Evolutionary conservation across 1,140 invertebrate species (phyloP).

Genomic region (Caenorhabditis inopinata): DNA sequence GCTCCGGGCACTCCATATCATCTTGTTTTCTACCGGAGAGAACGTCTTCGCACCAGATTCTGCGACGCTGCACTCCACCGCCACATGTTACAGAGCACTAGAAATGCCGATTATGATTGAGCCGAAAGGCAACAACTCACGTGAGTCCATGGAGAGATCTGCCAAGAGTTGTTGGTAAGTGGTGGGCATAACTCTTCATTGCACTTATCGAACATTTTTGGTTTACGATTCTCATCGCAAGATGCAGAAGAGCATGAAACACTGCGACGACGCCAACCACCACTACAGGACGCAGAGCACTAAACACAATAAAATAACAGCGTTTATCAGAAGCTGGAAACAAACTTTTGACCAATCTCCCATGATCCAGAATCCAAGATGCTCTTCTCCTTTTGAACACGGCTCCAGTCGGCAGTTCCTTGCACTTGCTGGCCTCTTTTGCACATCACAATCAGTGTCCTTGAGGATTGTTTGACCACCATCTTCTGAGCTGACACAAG

Average conservation of each 20-base stretch:
- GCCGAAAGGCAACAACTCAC: neutral
- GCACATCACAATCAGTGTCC: slow-evolving; percentile 58
- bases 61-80: slow-evolving; percentile 53
- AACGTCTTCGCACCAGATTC: slow-evolving; percentile 61
- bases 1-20: slow-evolving; percentile 53
- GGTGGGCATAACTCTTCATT: slow-evolving; percentile 53
- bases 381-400: slow-evolving; percentile 53
- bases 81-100: slow-evolving; percentile 65
- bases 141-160: slow-evolving; percentile 59
- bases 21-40: slow-evolving; percentile 31
- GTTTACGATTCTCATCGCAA: slow-evolving; percentile 43
- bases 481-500: slow-evolving; percentile 44
- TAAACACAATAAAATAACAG: too few relatives aligned
- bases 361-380: slow-evolving; percentile 52
- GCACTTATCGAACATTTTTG: slow-evolving; percentile 57
- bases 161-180: slow-evolving; percentile 53
- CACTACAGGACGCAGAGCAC: slow-evolving; percentile 32
- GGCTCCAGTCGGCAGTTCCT: slow-evolving; percentile 51
- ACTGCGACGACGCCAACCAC: slow-evolving; percentile 32
- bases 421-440: slow-evolving; percentile 45
- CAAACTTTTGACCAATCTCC: slow-evolving; percentile 52
- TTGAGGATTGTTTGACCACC: neutral
- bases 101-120: slow-evolving; percentile 33
- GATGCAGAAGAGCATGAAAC: slow-evolving; percentile 35
- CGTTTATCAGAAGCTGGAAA: neutral